Evolutionary conservation across 2,797 vertebrate species (phyloP).

Genomic region (Garrulus glandarius): DNA sequence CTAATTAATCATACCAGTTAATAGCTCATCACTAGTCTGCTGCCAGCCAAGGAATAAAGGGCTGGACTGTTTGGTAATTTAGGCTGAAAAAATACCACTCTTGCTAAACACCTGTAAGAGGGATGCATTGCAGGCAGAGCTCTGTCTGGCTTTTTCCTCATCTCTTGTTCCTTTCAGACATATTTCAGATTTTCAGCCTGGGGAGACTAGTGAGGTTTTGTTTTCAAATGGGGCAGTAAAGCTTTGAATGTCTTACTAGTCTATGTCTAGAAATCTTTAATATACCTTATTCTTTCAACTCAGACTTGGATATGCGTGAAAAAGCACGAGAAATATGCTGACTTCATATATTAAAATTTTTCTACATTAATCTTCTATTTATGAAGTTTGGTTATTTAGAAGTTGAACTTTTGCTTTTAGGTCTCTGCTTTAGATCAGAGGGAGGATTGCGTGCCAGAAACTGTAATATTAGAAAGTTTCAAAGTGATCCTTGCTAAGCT

Average conservation of each 20-base stretch:
- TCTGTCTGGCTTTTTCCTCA: background rate
- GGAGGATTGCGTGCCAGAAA: background rate
- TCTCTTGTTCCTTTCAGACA: background rate
- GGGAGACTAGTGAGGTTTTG: background rate
- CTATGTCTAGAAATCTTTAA: background rate
- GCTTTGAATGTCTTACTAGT: background rate
- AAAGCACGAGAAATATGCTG: background rate
- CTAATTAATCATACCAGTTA: background rate
- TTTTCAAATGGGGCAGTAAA: background rate
- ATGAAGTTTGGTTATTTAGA: background rate
- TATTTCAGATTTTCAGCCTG: background rate
- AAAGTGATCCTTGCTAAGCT: background rate
- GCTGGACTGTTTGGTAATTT: background rate
- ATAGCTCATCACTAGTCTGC: background rate
- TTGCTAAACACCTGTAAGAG: background rate
- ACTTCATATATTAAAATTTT: background rate
- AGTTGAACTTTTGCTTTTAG: conserved; percentile 8
- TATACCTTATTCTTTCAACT: background rate
- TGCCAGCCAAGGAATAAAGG: background rate
- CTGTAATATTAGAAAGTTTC: conserved; percentile 37
- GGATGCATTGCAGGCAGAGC: background rate
- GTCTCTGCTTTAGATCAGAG: conserved; percentile 24
- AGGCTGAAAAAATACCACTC: background rate
- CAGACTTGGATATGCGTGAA: background rate
- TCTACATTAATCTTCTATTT: background rate